phyloP scores from a whole-genome alignment of 2,888 invertebrate species.

The Acronicta leporina region DNA sequence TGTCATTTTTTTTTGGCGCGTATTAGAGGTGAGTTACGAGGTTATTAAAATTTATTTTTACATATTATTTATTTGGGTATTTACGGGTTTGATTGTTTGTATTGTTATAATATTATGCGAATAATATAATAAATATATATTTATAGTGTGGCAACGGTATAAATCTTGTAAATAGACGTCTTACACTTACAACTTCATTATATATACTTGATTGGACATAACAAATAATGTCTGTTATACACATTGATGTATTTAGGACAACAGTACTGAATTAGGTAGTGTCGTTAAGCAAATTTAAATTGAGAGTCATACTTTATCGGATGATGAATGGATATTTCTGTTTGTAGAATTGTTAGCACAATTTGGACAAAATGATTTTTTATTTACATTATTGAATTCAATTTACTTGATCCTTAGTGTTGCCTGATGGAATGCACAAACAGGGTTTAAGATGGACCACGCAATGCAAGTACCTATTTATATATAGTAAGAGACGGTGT shows the following conservation, averaged over 20 bases:
- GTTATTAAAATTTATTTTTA: conserved; percentile 11
- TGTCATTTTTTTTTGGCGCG: conserved; percentile 34
- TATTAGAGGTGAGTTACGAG: conserved; percentile 12
- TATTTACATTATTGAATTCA: no score
- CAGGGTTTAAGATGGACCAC: no score
- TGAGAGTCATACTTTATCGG: not conserved
- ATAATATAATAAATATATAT: conserved; percentile 28
- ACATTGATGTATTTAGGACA: not conserved
- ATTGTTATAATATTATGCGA: conserved; percentile 20
- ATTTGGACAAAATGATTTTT: no score
- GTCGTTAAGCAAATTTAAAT: no score
- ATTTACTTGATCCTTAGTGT: no score
- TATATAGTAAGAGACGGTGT: no score
- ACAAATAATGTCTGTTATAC: conserved; percentile 35
- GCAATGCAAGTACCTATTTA: no score
- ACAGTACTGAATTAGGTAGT: not conserved
- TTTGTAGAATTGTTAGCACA: no score
- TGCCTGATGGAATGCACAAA: no score
- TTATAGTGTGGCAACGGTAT: conserved; percentile 6
- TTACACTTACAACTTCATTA: conserved; percentile 38
- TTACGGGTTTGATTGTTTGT: conserved; percentile 18
- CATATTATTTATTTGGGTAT: conserved; percentile 17
- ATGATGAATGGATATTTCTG: no score
- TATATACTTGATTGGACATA: conserved; percentile 28
- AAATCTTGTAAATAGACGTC: conserved; percentile 25